Percentiles rank a stretch among this genome's conserved stretches.
Evolutionary conservation across 2,888 invertebrate genomes (phyloP).

Genomic region (Eupeodes latifasciatus): DNA sequence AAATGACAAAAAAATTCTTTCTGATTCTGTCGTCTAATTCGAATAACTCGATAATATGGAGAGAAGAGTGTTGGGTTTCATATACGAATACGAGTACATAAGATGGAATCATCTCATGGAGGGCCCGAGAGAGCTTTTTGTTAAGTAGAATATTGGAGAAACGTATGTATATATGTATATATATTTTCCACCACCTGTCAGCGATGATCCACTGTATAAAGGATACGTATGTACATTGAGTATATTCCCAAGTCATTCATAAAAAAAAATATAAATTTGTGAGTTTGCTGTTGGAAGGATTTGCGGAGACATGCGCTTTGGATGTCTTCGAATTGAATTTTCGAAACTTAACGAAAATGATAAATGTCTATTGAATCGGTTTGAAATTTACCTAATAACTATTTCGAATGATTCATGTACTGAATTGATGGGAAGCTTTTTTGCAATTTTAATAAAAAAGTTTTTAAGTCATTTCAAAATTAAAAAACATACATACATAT

Average conservation of each 20-base stretch:
- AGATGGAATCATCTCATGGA: conserved; percentile 54
- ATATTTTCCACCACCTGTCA: conserved; percentile 74
- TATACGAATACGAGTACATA: neutral
- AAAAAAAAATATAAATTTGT: conserved; percentile 53
- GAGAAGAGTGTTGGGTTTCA: conserved; percentile 56
- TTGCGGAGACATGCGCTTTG: conserved; percentile 40
- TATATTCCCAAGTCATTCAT: conserved; percentile 70
- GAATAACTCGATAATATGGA: conserved; percentile 75
- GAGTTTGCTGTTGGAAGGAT: conserved; percentile 36
- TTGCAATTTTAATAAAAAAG: no score
- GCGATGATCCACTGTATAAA: conserved; percentile 59
- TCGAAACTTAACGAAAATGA: conserved; percentile 56
- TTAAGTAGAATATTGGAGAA: conserved; percentile 53
- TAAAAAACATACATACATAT: no score
- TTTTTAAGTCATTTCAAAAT: no score
- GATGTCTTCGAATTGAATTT: neutral
- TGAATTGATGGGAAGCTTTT: neutral
- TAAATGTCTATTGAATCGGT: neutral
- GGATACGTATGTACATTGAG: conserved; percentile 19
- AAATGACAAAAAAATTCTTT: conserved; percentile 70
- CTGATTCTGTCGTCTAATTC: conserved; percentile 62
- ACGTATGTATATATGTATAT: neutral
- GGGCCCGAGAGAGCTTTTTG: conserved; percentile 58
- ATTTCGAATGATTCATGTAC: neutral
- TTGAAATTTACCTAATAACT: neutral